Percentiles rank a stretch among this genome's conserved stretches.
These are phyloP conservation scores for Dendrolimus houi DNA, from an alignment of 2,888 invertebrate species.

Conservation along the genomic window DNA sequence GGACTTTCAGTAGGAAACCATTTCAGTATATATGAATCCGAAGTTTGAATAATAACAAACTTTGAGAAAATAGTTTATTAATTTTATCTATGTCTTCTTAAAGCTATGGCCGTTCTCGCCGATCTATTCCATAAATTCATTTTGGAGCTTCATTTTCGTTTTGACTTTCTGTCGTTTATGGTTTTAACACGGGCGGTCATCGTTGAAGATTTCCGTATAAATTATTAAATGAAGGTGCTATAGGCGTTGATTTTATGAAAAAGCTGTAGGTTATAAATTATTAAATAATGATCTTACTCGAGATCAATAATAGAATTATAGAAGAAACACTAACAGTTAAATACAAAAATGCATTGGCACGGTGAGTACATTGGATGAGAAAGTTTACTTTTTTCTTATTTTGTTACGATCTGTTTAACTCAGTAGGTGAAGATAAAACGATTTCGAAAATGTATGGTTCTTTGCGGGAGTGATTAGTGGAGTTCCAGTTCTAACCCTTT, in stretches of 20 bases:
- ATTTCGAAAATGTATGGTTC: not conserved
- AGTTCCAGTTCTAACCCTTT: conserved; percentile 45
- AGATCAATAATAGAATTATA: conserved; percentile 99
- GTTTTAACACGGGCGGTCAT: conserved; percentile 64
- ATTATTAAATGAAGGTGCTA: conserved; percentile 75
- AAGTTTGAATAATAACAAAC: too few relatives aligned
- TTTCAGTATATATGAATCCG: too few relatives aligned
- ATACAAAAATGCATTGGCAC: conserved; percentile 96
- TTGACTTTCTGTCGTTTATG: conserved; percentile 52
- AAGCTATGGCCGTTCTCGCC: too few relatives aligned
- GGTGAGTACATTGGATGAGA: conserved; percentile 86
- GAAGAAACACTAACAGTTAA: conserved; percentile 97
- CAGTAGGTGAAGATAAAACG: not conserved
- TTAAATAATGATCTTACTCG: conserved; percentile 93
- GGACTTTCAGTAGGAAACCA: too few relatives aligned
- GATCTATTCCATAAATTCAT: conserved; percentile 5
- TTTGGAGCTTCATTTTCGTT: conserved; percentile 56
- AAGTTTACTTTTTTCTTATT: conserved; percentile 63
- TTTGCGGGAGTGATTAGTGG: not conserved
- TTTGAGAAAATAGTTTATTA: too few relatives aligned
- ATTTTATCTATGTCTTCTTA: too few relatives aligned
- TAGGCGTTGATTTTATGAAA: conserved; percentile 73
- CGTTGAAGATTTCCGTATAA: conserved; percentile 63
- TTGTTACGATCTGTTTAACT: conserved; percentile 37
- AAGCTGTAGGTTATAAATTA: conserved; percentile 73